These are phyloP conservation scores for Mongoloraphidia duomilia DNA, from an alignment of 2,888 invertebrate genomes.

Conservation along the genomic window DNA sequence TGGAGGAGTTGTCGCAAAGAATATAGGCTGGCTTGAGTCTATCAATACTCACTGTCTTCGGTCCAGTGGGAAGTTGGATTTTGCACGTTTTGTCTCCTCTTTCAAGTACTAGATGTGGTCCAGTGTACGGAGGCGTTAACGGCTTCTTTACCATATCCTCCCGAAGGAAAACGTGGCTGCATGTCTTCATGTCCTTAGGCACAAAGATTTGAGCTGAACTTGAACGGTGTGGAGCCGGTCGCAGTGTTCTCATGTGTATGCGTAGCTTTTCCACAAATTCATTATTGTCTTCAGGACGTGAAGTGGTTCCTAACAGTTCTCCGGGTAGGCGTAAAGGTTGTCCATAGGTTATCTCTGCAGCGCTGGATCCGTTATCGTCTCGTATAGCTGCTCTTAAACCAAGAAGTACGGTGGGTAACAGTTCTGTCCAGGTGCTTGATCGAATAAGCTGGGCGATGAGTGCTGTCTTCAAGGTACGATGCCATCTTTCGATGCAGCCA, in stretches of 20 bases:
- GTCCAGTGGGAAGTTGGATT: no score
- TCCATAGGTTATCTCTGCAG: constrained; percentile 21
- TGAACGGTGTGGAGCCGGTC: not conserved
- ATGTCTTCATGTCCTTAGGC: no score
- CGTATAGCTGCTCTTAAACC: constrained; percentile 18
- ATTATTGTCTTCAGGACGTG: not conserved
- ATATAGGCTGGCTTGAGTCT: no score
- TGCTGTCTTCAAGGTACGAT: constrained; percentile 26
- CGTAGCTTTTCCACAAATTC: not conserved
- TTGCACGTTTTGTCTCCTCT: no score
- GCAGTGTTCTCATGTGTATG: not conserved
- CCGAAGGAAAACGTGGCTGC: no score
- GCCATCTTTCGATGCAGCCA: no score
- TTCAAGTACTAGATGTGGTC: no score
- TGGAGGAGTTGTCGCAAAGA: no score
- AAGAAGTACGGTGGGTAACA: constrained; percentile 20
- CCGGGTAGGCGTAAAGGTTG: constrained; percentile 17
- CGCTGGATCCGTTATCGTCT: constrained; percentile 18
- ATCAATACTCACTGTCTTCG: no score
- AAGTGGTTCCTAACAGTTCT: constrained; percentile 6
- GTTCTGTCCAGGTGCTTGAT: constrained; percentile 14
- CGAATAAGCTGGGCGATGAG: constrained; percentile 16
- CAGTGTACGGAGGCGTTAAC: no score
- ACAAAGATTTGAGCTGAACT: no score
- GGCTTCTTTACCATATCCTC: no score